These are phyloP conservation scores for Mallotus villosus DNA, from an alignment of 2,797 vertebrate species.

Conservation along the genomic window DNA sequence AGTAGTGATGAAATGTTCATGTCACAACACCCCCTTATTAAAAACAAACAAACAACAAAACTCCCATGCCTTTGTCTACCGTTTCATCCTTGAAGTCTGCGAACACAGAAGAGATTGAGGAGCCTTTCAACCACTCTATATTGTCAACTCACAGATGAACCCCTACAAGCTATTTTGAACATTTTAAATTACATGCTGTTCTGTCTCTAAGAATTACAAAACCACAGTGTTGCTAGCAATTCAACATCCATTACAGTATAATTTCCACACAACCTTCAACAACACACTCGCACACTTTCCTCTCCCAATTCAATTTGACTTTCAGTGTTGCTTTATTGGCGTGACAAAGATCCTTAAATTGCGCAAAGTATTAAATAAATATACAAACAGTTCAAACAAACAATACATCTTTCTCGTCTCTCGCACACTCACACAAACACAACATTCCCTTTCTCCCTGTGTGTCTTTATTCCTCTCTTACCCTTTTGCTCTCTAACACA, in stretches of 20 bases:
- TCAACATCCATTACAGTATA: not conserved
- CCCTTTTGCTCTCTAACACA: not conserved
- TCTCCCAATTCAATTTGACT: not conserved
- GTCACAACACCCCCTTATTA: not conserved
- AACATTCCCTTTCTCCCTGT: not conserved
- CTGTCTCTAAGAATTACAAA: not conserved
- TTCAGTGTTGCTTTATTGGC: not conserved
- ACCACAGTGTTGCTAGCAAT: not conserved
- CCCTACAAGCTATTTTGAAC: not conserved
- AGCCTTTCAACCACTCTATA: not conserved
- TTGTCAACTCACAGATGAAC: not conserved
- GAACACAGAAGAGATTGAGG: not conserved
- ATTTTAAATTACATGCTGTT: conserved; percentile 4
- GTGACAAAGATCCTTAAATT: not conserved
- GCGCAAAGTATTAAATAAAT: too few species aligned
- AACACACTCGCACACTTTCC: conserved; percentile 1
- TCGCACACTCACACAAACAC: conserved; percentile 5
- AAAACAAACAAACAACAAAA: not conserved
- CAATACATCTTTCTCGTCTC: not conserved
- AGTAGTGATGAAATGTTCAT: not conserved
- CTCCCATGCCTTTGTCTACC: not conserved
- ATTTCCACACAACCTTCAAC: not conserved
- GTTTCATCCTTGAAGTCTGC: not conserved
- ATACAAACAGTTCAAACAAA: not conserved
- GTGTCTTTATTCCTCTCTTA: not conserved